Percentiles rank a stretch among this genome's conserved stretches.
Conservation (phyloP, 2,113 vertebrate species). For the Astur gentilis region DNA sequence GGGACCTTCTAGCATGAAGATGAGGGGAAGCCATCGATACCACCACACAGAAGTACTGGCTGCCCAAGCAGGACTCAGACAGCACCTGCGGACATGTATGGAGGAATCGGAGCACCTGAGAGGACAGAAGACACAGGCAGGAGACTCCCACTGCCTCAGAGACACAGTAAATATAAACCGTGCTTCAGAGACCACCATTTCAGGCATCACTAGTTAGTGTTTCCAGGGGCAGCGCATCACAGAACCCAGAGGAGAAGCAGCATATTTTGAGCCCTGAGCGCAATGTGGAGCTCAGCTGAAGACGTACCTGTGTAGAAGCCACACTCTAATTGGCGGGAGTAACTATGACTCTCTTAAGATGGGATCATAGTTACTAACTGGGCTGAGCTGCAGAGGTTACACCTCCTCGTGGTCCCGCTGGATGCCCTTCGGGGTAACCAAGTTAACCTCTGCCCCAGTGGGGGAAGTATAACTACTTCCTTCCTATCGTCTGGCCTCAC, state of each 20-base stretch:
- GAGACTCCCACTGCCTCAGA: neutral
- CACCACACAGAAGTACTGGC: neutral
- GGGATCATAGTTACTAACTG: too few species aligned
- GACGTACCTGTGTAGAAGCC: neutral
- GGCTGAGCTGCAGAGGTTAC: too few species aligned
- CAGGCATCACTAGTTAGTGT: neutral
- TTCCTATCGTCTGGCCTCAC: too few species aligned
- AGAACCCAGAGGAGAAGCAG: neutral
- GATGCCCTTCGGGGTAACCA: too few species aligned
- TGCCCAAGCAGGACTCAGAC: neutral
- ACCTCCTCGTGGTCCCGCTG: too few species aligned
- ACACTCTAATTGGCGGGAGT: accelerated
- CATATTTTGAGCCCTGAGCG: neutral
- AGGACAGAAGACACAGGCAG: neutral
- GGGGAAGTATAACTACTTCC: too few species aligned
- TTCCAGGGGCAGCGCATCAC: neutral
- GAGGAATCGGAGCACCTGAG: neutral
- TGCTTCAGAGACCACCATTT: neutral
- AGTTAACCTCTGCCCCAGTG: too few species aligned
- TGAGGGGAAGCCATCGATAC: neutral
- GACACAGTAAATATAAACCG: neutral
- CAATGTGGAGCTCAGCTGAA: neutral
- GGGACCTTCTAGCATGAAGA: neutral
- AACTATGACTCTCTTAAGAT: too few species aligned
- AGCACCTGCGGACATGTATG: accelerated